Base-by-base conservation (phyloP, 2,797 vertebrate genomes). In the Rhabdomys pumilio region DNA sequence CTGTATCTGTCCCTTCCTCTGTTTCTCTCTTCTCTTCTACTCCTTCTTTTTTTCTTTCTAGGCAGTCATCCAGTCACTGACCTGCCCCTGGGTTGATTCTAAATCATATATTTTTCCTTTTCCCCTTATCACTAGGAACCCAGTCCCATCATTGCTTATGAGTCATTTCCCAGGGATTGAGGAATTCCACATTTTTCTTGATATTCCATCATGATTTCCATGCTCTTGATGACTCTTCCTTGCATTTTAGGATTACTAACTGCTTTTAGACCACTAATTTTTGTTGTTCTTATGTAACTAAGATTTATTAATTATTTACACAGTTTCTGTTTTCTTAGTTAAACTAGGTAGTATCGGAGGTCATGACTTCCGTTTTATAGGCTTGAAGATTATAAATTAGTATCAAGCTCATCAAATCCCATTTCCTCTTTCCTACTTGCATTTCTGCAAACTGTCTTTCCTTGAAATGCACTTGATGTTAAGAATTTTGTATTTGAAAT, bases 241-340 rank as follows among this genome's bases (percentile, higher is more conserved):
- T 82, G 11, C 22, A n/a, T 77, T 96, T 96, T 53, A 47, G 53
- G 93, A 57, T 91, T 79, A 20, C 19, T 67, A 14, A 76, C 15
- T 75, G 34, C 22, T 93, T 96, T 96, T 61, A 93, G 29, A 90
- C 5, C 53, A 86, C 67, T 89, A n/a, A 76, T 82, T 61, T 94
- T 38, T 38, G 24, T 8, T 87, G 15, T 72, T 72, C 55, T 77
- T 72, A 11, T 73, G 20, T 94, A 87, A 72, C 50, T 96, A 38
- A 38, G 44, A 72, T n/a, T 75, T 85, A 19, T 59, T 89, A 3
- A 69, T 91, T 47, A 84, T 47, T 65, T 65, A 65, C 41, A 31
- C 81, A 84, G 67, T 47, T 89, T 75, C 69, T 29, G 92, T 50
- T 82, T 73, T 84, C 65, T 96, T 88, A 61, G 77, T 80, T 84